Evolutionary conservation across 2,113 vertebrate genomes (phyloP), one percentile per base, ranked within the genome.

Genomic region (Aspidoscelis tigris): DNA sequence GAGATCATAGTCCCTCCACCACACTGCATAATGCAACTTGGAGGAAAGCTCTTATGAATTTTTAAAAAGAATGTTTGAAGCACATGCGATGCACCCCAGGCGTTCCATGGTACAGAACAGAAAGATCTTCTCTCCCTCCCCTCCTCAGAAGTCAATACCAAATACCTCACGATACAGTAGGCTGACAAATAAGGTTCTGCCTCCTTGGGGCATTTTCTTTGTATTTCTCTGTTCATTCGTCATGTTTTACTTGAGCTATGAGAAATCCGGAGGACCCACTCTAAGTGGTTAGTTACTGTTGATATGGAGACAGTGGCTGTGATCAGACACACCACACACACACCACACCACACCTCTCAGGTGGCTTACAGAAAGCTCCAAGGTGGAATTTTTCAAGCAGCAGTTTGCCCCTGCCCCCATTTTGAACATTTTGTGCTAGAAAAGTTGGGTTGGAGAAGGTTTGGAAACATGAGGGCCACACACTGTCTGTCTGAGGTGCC

Each of bases 1-100:
- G 95, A 96, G 95, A 93, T 95, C 95, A 95, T 91, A 43, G 86
- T 89, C 92, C 93, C 66, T 33, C 43, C 69, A 10, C 12, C 87
- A 87, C 7, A 14, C 89, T 81, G 81, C 92, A 84, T 87, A 91
- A 92, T 85, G 86, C 66, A 89, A 79, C 88, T 69, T 83, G 6
- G 82, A 90, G 88, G 86, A 78, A 85, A 86, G 84, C 78, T 87
- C 71, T 55, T 76, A 93, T 88, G 44, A 80, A 91, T 91, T 92
- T 92, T 89, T 92, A 90, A 92, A 61, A 88, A 90, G 87, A 20
- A 39, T 72, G 7, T 7, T 26, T 16, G 77, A 79, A 79, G 24
- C 61, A 41, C 33, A 39, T 33, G 69, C 69, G 12, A 8, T 24
- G 3, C 55, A 41, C n/a, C 47, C 39, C 58, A 11, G 55, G 22